A percentile compares a stretch with the other conserved stretches of the same genome.
These are phyloP conservation scores for Drosophila parvula DNA, from an alignment of 1,140 invertebrate species.

Conservation along the genomic window DNA sequence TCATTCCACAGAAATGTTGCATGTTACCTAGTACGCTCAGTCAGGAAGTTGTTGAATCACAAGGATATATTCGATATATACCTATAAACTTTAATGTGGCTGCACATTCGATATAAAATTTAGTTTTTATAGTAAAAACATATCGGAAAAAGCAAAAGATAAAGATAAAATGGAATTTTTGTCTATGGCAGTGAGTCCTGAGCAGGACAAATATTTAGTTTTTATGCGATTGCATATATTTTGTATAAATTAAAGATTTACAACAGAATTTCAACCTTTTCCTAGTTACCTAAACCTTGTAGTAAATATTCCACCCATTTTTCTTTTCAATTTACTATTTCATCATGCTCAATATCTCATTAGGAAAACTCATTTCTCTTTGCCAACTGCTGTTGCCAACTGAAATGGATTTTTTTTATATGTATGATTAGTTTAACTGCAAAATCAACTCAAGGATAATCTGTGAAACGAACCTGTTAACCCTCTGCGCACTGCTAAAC, in stretches of 20 bases:
- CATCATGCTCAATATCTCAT: slow-evolving; percentile 45
- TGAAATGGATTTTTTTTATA: slow-evolving; percentile 38
- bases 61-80: slow-evolving; percentile 6
- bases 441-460: slow-evolving; percentile 59
- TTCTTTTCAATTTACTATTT: slow-evolving; percentile 15
- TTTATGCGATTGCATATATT: not conserved
- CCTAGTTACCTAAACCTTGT: not conserved
- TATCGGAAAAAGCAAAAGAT: not conserved
- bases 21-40: not conserved
- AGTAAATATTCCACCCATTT: not conserved
- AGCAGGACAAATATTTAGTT: not conserved
- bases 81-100: slow-evolving; percentile 11
- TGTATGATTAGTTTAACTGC: slow-evolving; percentile 47
- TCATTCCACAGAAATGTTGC: too few species aligned
- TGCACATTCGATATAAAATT: not conserved
- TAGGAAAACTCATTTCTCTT: slow-evolving; percentile 28
- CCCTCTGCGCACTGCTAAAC: slow-evolving; percentile 51
- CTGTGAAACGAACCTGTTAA: slow-evolving; percentile 38
- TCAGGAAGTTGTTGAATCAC: slow-evolving; percentile 68
- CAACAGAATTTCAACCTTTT: not conserved
- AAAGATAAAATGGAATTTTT: not conserved
- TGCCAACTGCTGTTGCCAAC: slow-evolving; percentile 39
- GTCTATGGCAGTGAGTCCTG: rapidly evolving
- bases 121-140: not conserved
- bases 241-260: too few species aligned